phyloP scores from a whole-genome alignment of 2,888 invertebrate genomes.

The Drosophila histrio region DNA sequence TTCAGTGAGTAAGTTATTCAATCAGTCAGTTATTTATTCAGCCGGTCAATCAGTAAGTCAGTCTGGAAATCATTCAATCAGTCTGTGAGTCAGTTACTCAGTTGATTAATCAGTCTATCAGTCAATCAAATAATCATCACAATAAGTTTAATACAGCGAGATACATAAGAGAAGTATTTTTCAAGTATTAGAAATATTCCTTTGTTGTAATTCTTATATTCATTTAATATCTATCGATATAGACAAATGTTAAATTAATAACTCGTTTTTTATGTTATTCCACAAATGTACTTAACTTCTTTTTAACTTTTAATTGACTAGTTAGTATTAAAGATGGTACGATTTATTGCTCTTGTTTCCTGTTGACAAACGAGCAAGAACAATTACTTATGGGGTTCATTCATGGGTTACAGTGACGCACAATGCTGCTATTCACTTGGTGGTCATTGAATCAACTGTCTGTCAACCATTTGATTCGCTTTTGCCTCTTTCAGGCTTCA shows the following conservation, averaged over 20 bases:
- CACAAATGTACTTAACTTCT: neutral
- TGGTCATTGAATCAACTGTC: constrained; percentile 26
- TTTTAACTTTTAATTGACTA: neutral
- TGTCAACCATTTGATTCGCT: constrained; percentile 20
- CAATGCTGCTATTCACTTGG: constrained; percentile 6
- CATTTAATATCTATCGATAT: no score
- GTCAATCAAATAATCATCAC: no score
- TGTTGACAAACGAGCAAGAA: neutral
- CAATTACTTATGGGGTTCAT: neutral
- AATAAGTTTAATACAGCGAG: no score
- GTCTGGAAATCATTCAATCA: neutral
- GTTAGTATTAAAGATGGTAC: neutral
- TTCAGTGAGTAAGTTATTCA: no score
- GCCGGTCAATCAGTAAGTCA: neutral
- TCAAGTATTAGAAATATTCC: no score
- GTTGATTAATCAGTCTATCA: no score
- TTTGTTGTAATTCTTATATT: no score
- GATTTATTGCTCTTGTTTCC: constrained; percentile 7
- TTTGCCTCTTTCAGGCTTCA: neutral
- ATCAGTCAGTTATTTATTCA: neutral
- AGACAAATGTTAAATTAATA: neutral
- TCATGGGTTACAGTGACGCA: constrained; percentile 15
- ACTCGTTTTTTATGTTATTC: neutral
- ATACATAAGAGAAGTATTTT: no score
- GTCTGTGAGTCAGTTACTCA: no score